Conservation (phyloP, 2,797 vertebrate species). For the Otolemur crassicaudatus region DNA sequence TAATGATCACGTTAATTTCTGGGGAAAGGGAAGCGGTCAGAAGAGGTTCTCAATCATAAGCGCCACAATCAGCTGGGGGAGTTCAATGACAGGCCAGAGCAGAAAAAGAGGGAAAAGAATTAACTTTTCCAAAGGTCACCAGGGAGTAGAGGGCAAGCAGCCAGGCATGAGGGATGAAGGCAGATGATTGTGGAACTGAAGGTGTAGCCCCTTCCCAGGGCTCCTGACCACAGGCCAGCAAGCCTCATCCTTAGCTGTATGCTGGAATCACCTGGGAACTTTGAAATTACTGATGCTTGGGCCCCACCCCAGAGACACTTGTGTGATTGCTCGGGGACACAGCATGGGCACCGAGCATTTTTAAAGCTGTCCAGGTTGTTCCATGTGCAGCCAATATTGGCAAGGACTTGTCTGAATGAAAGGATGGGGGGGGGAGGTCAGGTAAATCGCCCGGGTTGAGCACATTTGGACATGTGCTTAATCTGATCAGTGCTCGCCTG, state of each 20-base stretch:
- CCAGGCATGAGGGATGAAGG: background rate
- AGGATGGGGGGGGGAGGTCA: background rate
- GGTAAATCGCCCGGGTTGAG: background rate
- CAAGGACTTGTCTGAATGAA: background rate
- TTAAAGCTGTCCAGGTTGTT: background rate
- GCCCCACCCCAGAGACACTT: background rate
- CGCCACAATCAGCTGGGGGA: conserved; percentile 79
- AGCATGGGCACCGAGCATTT: background rate
- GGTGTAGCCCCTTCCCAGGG: background rate
- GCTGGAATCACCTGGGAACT: background rate
- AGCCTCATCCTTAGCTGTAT: background rate
- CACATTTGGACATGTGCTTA: background rate
- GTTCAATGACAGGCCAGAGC: conserved; percentile 75
- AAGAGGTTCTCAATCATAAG: conserved; percentile 83
- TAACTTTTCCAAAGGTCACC: conserved; percentile 82
- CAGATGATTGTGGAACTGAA: background rate
- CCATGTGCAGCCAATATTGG: background rate
- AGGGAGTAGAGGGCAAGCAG: background rate
- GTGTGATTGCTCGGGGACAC: background rate
- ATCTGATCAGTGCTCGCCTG: background rate
- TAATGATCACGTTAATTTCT: conserved; percentile 84
- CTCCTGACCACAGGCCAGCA: background rate
- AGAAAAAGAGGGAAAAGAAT: conserved; percentile 61
- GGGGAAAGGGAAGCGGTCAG: conserved; percentile 82
- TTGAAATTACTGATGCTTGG: background rate